Evolutionary conservation across 2,113 vertebrate species (phyloP).

Genomic region (Cervus canadensis): DNA sequence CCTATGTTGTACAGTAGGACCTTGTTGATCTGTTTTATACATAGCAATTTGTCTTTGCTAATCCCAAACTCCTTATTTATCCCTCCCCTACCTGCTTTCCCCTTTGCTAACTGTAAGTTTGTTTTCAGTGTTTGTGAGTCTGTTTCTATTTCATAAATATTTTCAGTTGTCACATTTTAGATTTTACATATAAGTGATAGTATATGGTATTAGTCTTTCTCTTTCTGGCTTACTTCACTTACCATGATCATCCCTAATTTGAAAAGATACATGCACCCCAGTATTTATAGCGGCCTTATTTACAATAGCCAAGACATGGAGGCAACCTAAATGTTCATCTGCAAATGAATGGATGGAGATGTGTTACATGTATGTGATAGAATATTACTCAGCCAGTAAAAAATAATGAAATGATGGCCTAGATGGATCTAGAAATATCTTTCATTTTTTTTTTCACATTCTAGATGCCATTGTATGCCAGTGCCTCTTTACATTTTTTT

Average conservation of each 20-base stretch:
- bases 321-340: background rate
- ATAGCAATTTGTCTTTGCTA: background rate
- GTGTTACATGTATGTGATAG: background rate
- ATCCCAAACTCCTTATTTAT: background rate
- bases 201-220: background rate
- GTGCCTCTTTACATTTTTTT: background rate
- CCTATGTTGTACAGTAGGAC: background rate
- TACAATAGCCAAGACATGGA: background rate
- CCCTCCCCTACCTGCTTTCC: background rate
- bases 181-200: background rate
- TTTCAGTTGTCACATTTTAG: background rate
- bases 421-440: background rate
- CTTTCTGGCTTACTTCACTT: background rate
- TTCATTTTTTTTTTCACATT: background rate
- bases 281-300: background rate
- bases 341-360: background rate
- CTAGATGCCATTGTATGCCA: background rate
- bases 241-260: background rate
- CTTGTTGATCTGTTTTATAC: background rate
- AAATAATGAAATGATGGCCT: background rate
- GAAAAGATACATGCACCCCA: background rate
- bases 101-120: background rate
- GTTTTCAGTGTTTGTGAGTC: background rate
- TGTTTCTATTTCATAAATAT: background rate
- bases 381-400: background rate